A percentile compares a stretch with the other conserved stretches of the same genome.
These are phyloP conservation scores for Ptilodon capucinus DNA, from an alignment of 2,888 invertebrate species.

Conservation along the genomic window DNA sequence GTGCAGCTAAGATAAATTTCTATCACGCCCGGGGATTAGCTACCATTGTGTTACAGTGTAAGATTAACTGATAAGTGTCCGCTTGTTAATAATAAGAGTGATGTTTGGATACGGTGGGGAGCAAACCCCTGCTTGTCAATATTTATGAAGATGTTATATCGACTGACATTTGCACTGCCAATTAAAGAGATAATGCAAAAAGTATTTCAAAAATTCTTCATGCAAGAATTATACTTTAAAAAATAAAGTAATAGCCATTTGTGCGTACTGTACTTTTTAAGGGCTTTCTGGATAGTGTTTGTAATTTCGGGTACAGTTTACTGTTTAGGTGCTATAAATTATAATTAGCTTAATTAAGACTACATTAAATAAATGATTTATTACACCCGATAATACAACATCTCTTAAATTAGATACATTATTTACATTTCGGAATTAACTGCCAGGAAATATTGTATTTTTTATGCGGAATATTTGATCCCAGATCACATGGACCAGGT, in stretches of 20 bases:
- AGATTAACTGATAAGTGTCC: conserved; percentile 82
- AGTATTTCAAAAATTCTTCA: no score
- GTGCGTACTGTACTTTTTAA: no score
- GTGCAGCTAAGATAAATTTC: conserved; percentile 74
- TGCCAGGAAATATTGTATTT: neutral
- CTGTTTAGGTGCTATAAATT: no score
- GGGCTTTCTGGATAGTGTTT: no score
- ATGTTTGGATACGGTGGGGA: conserved; percentile 60
- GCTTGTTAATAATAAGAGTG: conserved; percentile 74
- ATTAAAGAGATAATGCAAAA: conserved; percentile 23
- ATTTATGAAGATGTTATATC: conserved; percentile 53
- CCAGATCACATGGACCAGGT: conserved; percentile 50
- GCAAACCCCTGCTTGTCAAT: conserved; percentile 44
- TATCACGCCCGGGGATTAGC: conserved; percentile 78
- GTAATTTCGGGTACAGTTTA: no score
- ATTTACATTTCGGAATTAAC: neutral
- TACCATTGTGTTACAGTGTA: conserved; percentile 71
- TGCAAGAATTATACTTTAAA: no score
- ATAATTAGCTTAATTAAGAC: no score
- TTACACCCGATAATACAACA: no score
- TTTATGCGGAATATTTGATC: neutral
- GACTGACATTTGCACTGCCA: conserved; percentile 14
- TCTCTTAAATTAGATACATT: no score
- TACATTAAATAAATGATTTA: no score
- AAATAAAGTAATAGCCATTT: no score